Evolutionary conservation across 2,888 invertebrate species (phyloP).

Genomic region (Keiferia lycopersicella): DNA sequence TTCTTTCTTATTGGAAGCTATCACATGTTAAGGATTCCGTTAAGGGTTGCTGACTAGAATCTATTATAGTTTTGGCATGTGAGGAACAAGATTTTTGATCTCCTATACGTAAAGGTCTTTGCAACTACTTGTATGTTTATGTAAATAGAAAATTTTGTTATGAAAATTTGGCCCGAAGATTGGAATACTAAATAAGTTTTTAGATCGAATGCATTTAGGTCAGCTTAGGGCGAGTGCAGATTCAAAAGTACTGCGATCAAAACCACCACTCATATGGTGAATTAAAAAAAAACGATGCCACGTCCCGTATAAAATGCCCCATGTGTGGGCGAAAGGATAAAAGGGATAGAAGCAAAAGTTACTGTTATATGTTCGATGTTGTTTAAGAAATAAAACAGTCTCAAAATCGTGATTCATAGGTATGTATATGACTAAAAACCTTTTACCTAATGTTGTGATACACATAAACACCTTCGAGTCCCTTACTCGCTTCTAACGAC

Average conservation of each 20-base stretch:
- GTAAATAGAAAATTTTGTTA: too few species aligned
- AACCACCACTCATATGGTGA: neutral
- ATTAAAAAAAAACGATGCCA: neutral
- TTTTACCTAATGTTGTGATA: too few species aligned
- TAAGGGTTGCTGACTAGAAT: neutral
- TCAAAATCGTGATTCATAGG: too few species aligned
- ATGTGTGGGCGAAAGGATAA: neutral
- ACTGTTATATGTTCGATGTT: too few species aligned
- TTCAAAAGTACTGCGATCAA: neutral
- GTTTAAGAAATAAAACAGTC: too few species aligned
- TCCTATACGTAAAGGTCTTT: too few species aligned
- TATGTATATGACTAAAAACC: too few species aligned
- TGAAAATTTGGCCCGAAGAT: too few species aligned
- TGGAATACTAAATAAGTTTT: neutral
- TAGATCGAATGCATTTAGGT: neutral
- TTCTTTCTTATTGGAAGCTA: constrained; percentile 13
- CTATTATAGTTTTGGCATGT: neutral
- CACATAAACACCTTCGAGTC: too few species aligned
- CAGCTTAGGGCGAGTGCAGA: neutral
- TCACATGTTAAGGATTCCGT: neutral
- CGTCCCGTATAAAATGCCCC: neutral
- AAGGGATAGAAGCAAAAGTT: neutral
- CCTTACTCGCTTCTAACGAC: too few species aligned
- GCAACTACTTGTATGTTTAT: too few species aligned
- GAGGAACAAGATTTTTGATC: too few species aligned